phyloP scores from a whole-genome alignment of 2,113 vertebrate genomes.

The Rhabdomys dilectus region DNA sequence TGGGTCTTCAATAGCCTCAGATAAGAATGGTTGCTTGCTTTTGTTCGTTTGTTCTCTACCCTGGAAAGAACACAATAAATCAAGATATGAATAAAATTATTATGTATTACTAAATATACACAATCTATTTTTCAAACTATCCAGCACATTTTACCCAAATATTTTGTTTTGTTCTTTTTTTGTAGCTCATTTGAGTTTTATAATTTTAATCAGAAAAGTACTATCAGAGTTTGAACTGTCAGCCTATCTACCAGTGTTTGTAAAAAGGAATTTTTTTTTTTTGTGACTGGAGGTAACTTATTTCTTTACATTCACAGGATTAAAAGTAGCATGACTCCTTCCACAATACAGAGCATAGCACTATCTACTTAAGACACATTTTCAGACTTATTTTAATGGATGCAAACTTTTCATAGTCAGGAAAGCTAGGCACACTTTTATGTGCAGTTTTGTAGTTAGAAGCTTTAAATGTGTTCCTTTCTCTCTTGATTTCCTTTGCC shows the following conservation, averaged over 20 bases:
- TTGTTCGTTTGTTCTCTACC: background rate
- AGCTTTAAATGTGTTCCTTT: background rate
- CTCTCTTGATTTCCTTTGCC: background rate
- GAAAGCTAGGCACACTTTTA: background rate
- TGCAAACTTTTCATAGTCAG: background rate
- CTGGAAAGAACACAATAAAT: slow-evolving; percentile 21
- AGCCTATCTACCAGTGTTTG: background rate
- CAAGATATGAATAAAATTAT: background rate
- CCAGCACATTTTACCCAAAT: background rate
- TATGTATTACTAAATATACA: background rate
- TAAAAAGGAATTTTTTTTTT: background rate
- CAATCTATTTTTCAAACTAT: background rate
- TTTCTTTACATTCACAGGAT: background rate
- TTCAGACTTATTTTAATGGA: slow-evolving; percentile 19
- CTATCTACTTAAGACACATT: background rate
- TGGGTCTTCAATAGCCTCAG: background rate
- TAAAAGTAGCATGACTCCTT: background rate
- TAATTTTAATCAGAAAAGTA: slow-evolving; percentile 31
- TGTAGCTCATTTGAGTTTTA: background rate
- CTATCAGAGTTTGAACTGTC: background rate
- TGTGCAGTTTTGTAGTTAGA: background rate
- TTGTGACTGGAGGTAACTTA: background rate
- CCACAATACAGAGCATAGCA: background rate
- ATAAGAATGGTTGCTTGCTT: background rate
- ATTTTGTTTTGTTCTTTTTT: background rate